Evolutionary conservation across 2,113 vertebrate species (phyloP).

Genomic region (Syrrhaptes paradoxus): DNA sequence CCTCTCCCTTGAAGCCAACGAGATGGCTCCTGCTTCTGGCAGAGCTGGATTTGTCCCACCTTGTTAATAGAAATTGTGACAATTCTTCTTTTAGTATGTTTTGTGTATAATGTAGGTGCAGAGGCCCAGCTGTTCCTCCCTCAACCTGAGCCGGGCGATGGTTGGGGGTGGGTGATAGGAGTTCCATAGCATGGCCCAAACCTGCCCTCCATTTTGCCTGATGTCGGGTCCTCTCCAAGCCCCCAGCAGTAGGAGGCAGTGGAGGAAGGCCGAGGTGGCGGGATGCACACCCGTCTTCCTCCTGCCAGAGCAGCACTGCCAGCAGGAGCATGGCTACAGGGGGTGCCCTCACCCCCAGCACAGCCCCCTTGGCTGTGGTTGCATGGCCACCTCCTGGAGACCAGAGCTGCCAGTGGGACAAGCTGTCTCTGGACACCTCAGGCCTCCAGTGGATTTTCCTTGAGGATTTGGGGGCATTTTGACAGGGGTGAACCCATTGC

Average conservation of each 20-base stretch:
- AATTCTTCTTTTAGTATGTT: slow-evolving; percentile 30
- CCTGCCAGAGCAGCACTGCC: neutral
- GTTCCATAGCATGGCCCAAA: neutral
- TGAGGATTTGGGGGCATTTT: neutral
- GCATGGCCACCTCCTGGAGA: neutral
- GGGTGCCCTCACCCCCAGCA: neutral
- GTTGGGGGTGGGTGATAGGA: neutral
- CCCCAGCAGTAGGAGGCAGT: neutral
- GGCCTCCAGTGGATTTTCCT: neutral
- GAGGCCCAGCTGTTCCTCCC: neutral
- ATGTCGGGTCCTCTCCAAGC: neutral
- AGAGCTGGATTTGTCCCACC: slow-evolving; percentile 13
- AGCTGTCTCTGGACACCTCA: neutral
- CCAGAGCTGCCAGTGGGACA: neutral
- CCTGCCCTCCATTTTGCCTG: neutral
- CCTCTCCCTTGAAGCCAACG: neutral
- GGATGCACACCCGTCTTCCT: neutral
- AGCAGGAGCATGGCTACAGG: fast-evolving
- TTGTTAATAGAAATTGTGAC: slow-evolving; percentile 12
- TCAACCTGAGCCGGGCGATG: fast-evolving
- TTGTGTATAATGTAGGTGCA: neutral
- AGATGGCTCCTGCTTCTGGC: neutral
- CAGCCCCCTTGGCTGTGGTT: neutral
- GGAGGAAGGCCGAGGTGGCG: neutral
- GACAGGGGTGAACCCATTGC: neutral